Conservation (phyloP, 2,888 invertebrate genomes). For the Lasioglossum vierecki region DNA sequence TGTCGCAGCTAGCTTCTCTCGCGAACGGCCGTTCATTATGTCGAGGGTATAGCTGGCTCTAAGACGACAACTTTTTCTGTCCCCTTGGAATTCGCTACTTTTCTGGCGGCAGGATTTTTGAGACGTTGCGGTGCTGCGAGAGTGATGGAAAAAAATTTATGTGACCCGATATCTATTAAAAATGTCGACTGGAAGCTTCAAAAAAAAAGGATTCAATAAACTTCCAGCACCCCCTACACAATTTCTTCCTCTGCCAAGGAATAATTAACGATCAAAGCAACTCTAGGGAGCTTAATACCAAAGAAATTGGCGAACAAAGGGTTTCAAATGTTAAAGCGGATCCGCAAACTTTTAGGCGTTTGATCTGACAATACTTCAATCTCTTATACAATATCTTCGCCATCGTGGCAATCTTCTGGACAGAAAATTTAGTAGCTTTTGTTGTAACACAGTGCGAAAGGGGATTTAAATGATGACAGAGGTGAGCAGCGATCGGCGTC, state of each 20-base stretch:
- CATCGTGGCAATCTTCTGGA: not conserved
- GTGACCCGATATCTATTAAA: not conserved
- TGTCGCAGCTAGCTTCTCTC: not conserved
- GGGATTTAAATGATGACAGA: not conserved
- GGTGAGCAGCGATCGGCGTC: not conserved
- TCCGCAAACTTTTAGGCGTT: not conserved
- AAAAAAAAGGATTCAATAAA: not conserved
- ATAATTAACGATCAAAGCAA: not conserved
- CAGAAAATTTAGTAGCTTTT: not conserved
- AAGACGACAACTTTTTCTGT: not conserved
- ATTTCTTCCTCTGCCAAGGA: not conserved
- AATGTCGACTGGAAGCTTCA: not conserved
- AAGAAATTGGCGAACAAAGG: not conserved
- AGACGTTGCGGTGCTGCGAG: not conserved
- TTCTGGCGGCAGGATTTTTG: not conserved
- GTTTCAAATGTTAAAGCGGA: not conserved
- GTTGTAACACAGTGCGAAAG: not conserved
- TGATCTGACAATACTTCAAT: not conserved
- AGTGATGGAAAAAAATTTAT: not conserved
- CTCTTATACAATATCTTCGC: not conserved
- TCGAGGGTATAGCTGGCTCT: not conserved
- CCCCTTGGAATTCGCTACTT: not conserved
- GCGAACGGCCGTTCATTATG: conserved; percentile 12
- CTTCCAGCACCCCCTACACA: not conserved
- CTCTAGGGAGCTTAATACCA: not conserved